A percentile compares a stretch with the other conserved stretches of the same genome.
phyloP scores from a whole-genome alignment of 1,140 invertebrate genomes.

The Bombyx mori region DNA sequence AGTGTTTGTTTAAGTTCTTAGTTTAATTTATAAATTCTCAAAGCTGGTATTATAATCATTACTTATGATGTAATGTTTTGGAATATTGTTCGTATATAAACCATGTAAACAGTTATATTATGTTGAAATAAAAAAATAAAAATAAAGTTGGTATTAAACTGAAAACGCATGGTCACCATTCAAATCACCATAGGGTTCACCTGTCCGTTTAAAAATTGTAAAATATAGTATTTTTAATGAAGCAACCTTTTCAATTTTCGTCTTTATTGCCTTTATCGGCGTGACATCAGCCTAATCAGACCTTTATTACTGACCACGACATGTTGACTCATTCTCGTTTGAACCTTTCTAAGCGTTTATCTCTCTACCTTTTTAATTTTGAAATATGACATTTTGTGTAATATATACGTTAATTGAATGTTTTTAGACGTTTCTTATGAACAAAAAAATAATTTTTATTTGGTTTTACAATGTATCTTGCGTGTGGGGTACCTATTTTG shows the following conservation, averaged over 20 bases:
- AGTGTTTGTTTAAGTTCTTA: too few species aligned
- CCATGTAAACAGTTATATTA: too few species aligned
- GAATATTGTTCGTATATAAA: too few species aligned
- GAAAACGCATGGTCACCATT: conserved; percentile 26
- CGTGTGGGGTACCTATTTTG: too few species aligned
- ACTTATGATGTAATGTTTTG: too few species aligned
- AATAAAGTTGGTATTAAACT: too few species aligned
- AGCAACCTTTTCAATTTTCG: conserved; percentile 65
- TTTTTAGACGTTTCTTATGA: conserved; percentile 24
- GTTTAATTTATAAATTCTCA: too few species aligned
- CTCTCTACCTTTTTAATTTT: conserved; percentile 44
- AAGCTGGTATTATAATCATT: too few species aligned
- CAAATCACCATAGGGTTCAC: conserved; percentile 45
- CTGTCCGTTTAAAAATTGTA: conserved; percentile 63
- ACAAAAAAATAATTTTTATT: not conserved
- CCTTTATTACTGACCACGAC: conserved; percentile 28
- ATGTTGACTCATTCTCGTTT: conserved; percentile 34
- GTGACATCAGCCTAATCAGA: conserved; percentile 65
- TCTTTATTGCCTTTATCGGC: conserved; percentile 62
- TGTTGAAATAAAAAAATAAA: too few species aligned
- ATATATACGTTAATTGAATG: conserved; percentile 33
- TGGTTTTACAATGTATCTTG: too few species aligned
- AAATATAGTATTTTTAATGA: conserved; percentile 65
- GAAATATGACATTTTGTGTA: conserved; percentile 15
- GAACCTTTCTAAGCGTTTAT: conserved; percentile 40